Percentiles rank a stretch among this genome's conserved stretches.
These are phyloP conservation scores for Paguma larvata DNA, from an alignment of 2,797 vertebrate genomes.

Conservation along the genomic window DNA sequence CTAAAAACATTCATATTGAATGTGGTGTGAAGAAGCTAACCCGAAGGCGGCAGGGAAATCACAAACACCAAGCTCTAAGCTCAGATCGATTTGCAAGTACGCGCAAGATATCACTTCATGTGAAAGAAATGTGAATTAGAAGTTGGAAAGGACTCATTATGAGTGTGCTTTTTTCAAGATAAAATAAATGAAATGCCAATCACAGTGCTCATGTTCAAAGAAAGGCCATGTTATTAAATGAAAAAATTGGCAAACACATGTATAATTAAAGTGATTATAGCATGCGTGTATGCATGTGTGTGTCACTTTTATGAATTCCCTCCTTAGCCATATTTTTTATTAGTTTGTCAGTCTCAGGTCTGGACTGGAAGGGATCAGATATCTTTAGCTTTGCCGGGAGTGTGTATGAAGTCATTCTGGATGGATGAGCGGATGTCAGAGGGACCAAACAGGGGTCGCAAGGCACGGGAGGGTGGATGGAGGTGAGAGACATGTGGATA, in stretches of 20 bases:
- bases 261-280: background rate
- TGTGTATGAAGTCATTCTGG: background rate
- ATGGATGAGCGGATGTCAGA: background rate
- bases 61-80: background rate
- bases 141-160: background rate
- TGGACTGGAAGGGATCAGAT: background rate
- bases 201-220: background rate
- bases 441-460: background rate
- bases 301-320: background rate
- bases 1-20: background rate
- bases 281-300: fast-evolving
- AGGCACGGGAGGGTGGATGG: background rate
- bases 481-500: fast-evolving
- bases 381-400: background rate
- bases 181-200: background rate
- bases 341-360: background rate
- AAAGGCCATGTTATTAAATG: background rate
- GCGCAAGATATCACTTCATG: background rate
- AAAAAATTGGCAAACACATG: background rate
- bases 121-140: background rate
- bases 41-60: background rate
- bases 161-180: background rate
- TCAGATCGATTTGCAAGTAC: background rate
- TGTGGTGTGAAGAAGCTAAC: background rate
- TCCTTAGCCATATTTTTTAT: background rate